These are phyloP conservation scores for Agrypnia vestita DNA, from an alignment of 1,140 invertebrate species.

Conservation along the genomic window DNA sequence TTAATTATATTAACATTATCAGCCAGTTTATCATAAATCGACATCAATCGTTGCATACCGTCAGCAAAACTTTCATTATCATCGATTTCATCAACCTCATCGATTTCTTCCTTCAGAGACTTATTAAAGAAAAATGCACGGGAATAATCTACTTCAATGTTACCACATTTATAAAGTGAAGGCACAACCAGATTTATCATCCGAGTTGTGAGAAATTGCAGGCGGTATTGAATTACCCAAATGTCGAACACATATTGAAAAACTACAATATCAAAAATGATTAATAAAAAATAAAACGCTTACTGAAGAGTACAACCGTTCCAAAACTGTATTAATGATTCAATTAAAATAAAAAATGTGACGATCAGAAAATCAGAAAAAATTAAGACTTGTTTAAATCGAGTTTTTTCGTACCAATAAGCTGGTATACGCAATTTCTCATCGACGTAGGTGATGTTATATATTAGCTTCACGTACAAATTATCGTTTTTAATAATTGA, in stretches of 20 bases:
- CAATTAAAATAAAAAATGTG: background rate
- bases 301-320: background rate
- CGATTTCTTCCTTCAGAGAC: too few species aligned
- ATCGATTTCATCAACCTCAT: background rate
- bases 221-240: background rate
- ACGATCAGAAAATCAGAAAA: background rate
- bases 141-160: too few species aligned
- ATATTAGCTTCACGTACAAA: too few species aligned
- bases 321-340: background rate
- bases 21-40: constrained; percentile 17
- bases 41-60: background rate
- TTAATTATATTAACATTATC: constrained; percentile 14
- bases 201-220: background rate
- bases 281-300: background rate
- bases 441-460: too few species aligned
- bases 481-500: too few species aligned
- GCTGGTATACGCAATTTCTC: background rate
- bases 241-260: constrained; percentile 6
- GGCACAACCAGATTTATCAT: background rate
- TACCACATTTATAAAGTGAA: too few species aligned
- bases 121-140: too few species aligned
- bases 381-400: background rate
- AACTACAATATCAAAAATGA: background rate
- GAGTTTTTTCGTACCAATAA: background rate
- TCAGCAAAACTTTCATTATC: background rate